Evolutionary conservation across 2,888 invertebrate genomes (phyloP).

Genomic region (Lithophane ornitopus): DNA sequence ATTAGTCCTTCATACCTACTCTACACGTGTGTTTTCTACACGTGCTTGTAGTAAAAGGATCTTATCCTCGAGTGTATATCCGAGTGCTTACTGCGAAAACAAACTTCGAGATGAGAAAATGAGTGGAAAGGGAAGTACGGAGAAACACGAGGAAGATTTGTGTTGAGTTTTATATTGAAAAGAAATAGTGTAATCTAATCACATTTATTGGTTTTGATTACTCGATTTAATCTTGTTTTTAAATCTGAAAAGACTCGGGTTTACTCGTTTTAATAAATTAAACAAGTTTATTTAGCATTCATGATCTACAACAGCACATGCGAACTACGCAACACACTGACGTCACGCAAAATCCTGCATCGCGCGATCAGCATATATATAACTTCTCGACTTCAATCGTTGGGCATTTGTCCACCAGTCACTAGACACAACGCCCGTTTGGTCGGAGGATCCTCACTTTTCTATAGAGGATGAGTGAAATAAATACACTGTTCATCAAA

Average conservation of each 20-base stretch:
- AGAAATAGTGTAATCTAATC: neutral
- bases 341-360: no score
- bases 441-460: no score
- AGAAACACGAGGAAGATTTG: neutral
- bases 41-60: conserved; percentile 48
- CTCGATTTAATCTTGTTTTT: neutral
- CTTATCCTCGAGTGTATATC: conserved; percentile 40
- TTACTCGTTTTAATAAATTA: neutral
- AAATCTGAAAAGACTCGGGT: neutral
- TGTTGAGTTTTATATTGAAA: neutral
- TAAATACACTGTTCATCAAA: no score
- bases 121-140: neutral
- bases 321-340: no score
- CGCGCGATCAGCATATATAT: no score
- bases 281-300: neutral
- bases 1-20: conserved; percentile 21
- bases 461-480: no score
- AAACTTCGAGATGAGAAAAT: conserved; percentile 27
- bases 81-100: conserved; percentile 13
- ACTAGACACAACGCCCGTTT: no score
- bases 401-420: no score
- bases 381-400: no score
- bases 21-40: conserved; percentile 51
- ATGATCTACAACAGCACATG: no score
- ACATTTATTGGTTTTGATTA: neutral